Evolutionary conservation across 2,888 invertebrate species (phyloP), one percentile per base, ranked within the genome.

Genomic region (Hyles lineata): DNA sequence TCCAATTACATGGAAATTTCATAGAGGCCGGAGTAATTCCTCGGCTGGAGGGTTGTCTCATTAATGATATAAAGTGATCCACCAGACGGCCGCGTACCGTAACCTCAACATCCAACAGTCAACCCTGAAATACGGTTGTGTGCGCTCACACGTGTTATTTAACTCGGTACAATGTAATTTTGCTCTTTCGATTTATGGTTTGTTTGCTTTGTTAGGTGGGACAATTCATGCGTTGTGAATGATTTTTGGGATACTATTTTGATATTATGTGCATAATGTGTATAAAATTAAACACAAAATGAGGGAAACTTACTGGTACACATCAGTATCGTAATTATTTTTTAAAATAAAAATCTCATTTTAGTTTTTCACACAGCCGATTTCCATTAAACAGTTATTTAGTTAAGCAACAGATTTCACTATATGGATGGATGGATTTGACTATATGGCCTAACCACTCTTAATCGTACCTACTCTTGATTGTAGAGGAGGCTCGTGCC

Each of bases 1-100:
- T 83, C 82, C 85, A 89, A 89, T 90, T 87, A 88, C 85, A 88
- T 89, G 84, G 85, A 87, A 87, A 89, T 89, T 89, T 90, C 84
- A 87, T 85, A 84, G 83, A 82, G 81, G 77, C 77, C 72, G 73
- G 75, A 72, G 80, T 82, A 82, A 82, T 85, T 82, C 78, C 81
- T 78, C 19, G 78, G 76, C 79, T 78, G 80, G 62, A 73, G 76
- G 82, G 77, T 74, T 77, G 72, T 72, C 79, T 76, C 82, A 82
- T 89, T 87, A 88, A 87, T 84, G 84, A 83, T 84, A 84, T 86
- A 83, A 87, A 80, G 81, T 79, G 83, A 79, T 81, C 79, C 80
- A 74, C 77, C 78, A 76, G 77, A 70, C 74, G 75, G 77, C 72
- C 74, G 61, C 25, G 63, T 59, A 74, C 29, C 73, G 74, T 70